Evolutionary conservation across 2,797 vertebrate species (phyloP).

Genomic region (Cossypha polioptera): DNA sequence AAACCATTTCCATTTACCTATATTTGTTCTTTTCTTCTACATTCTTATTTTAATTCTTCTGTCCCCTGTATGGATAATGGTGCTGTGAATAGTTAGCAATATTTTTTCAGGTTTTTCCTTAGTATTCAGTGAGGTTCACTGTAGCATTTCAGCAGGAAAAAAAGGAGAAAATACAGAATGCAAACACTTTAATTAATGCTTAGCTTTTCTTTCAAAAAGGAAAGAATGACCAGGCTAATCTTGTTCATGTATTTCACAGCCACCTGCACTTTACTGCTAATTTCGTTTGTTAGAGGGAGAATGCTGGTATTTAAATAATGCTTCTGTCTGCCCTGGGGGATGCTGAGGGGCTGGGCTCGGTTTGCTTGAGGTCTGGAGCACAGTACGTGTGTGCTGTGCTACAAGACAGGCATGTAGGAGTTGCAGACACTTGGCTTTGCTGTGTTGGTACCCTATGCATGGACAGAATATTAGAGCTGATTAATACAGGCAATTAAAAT

Average conservation of each 20-base stretch:
- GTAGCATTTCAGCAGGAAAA: conserved; percentile 20
- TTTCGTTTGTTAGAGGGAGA: not conserved
- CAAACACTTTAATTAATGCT: not conserved
- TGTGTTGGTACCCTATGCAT: conserved; percentile 33
- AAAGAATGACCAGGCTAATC: not conserved
- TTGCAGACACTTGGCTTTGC: not conserved
- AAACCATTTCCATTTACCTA: not conserved
- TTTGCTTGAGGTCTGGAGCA: not conserved
- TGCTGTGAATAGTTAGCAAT: not conserved
- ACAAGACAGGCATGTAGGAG: not conserved
- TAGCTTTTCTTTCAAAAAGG: not conserved
- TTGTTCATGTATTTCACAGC: not conserved
- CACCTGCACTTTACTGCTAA: not conserved
- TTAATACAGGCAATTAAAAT: conserved; percentile 43
- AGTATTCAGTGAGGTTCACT: conserved; percentile 21
- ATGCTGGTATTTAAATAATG: not conserved
- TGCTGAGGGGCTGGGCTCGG: not conserved
- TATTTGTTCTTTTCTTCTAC: not conserved
- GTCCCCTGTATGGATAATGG: not conserved
- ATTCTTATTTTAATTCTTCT: not conserved
- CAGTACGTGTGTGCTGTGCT: not conserved
- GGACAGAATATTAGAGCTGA: conserved; percentile 37
- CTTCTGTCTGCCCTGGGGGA: not conserved
- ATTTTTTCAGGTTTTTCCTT: not conserved
- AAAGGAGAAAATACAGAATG: not conserved